Conservation (phyloP, 2,888 invertebrate species). For the Theretra japonica region DNA sequence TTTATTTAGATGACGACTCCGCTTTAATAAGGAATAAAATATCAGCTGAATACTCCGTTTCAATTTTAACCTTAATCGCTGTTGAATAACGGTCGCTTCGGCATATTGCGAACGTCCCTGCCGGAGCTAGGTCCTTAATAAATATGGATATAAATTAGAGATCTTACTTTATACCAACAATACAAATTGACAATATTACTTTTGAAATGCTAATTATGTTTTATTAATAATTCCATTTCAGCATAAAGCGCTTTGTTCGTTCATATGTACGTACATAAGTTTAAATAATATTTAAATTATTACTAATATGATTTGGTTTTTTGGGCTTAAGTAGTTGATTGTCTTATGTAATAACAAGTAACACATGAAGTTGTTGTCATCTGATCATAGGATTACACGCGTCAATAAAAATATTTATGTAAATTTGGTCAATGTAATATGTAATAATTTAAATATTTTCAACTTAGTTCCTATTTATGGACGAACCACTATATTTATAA, state of each 20-base stretch:
- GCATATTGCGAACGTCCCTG: conserved; percentile 42
- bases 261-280: not conserved
- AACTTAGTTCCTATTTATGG: too few species aligned
- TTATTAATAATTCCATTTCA: conserved; percentile 37
- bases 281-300: not conserved
- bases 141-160: conserved; percentile 64
- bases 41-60: conserved; percentile 51
- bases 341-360: too few species aligned
- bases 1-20: conserved; percentile 66
- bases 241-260: not conserved
- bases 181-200: conserved; percentile 55
- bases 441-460: too few species aligned
- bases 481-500: too few species aligned
- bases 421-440: too few species aligned
- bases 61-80: conserved; percentile 58
- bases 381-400: too few species aligned
- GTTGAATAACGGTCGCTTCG: conserved; percentile 57
- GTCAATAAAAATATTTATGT: too few species aligned
- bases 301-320: not conserved
- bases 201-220: conserved; percentile 48
- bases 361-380: too few species aligned
- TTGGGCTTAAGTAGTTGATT: not conserved
- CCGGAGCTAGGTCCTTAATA: conserved; percentile 55
- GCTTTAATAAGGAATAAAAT: conserved; percentile 63
- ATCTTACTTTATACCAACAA: conserved; percentile 52